Conservation (phyloP, 2,113 vertebrate species). For the Seriola rivoliana region DNA sequence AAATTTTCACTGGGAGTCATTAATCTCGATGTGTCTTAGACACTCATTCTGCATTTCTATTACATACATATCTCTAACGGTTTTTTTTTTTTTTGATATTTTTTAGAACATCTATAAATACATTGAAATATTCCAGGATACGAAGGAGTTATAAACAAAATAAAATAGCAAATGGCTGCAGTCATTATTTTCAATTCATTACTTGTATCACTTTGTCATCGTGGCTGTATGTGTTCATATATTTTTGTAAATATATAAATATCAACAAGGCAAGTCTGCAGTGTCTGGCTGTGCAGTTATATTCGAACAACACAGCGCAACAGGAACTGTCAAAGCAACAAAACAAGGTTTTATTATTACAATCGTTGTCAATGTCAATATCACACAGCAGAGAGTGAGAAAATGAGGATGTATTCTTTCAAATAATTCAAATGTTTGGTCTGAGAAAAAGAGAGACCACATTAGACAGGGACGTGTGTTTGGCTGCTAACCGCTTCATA, state of each 20-base stretch:
- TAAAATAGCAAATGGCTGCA: background rate
- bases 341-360: background rate
- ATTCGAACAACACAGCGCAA: constrained; percentile 24
- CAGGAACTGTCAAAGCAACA: background rate
- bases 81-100: no score
- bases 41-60: background rate
- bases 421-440: background rate
- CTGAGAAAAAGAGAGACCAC: background rate
- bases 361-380: background rate
- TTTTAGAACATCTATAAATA: background rate
- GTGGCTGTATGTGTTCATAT: background rate
- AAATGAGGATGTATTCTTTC: background rate
- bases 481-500: background rate
- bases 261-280: background rate
- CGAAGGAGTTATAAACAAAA: background rate
- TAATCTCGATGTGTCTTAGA: background rate
- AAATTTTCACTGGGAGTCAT: background rate
- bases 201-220: background rate
- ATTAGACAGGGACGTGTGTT: background rate
- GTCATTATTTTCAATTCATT: background rate
- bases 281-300: constrained; percentile 11
- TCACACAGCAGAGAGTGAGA: constrained; percentile 5
- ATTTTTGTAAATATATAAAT: background rate
- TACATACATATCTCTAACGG: background rate
- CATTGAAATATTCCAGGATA: background rate